Conservation (phyloP, 2,113 vertebrate species). For the Pseudorasbora parva region DNA sequence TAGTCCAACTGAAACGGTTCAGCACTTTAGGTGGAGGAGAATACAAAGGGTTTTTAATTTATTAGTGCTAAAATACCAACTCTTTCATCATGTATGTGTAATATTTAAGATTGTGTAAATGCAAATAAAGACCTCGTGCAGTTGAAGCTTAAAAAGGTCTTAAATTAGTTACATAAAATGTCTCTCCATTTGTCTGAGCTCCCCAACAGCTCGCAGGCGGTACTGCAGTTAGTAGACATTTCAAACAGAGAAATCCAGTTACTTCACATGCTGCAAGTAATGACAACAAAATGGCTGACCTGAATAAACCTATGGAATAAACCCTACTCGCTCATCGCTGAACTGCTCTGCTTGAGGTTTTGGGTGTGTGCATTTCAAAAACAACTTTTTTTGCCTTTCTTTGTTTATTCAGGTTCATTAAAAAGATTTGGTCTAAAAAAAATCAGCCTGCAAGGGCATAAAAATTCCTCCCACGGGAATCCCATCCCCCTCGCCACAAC, state of each 20-base stretch:
- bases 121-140: background rate
- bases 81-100: background rate
- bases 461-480: conserved; percentile 63
- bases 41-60: background rate
- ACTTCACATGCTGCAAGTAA: conserved; percentile 24
- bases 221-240: conserved; percentile 69
- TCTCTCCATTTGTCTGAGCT: background rate
- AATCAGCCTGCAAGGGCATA: background rate
- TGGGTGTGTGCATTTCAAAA: background rate
- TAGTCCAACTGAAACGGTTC: background rate
- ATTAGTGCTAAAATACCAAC: background rate
- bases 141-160: background rate
- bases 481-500: conserved; percentile 36
- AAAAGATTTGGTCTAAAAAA: background rate
- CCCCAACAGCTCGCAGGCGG: conserved; percentile 66
- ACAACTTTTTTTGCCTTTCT: background rate
- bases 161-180: background rate
- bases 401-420: background rate
- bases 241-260: conserved; percentile 45
- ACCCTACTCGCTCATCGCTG: background rate
- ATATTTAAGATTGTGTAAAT: background rate
- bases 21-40: background rate
- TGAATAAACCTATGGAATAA: background rate
- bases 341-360: no score
- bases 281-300: conserved; percentile 78